phyloP scores from a whole-genome alignment of 2,888 invertebrate genomes.

The Callyntrura sp. region DNA sequence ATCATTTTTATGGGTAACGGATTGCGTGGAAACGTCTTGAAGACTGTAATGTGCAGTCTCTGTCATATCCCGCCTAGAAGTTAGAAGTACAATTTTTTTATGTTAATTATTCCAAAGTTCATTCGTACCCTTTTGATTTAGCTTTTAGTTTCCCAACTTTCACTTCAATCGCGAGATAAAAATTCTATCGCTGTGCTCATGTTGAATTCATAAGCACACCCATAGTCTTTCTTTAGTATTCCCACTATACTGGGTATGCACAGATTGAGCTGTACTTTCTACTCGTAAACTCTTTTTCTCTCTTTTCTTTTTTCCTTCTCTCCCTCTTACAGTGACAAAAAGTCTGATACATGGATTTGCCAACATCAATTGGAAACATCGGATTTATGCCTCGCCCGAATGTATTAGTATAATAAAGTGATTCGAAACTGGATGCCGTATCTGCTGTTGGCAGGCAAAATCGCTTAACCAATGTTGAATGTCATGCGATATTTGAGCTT shows the following conservation, averaged over 20 bases:
- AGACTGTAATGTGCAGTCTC: neutral
- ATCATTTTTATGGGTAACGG: neutral
- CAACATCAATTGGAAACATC: constrained; percentile 38
- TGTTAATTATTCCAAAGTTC: constrained; percentile 30
- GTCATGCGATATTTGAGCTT: neutral
- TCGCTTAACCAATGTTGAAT: constrained; percentile 41
- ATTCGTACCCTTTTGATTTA: constrained; percentile 37
- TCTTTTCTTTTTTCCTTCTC: no score
- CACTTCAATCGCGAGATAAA: neutral
- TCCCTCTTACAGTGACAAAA: constrained; percentile 19
- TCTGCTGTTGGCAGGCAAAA: constrained; percentile 51
- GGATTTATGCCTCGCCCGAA: constrained; percentile 31
- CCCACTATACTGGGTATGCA: neutral
- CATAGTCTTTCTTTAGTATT: no score
- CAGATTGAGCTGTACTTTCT: neutral
- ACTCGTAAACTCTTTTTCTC: neutral
- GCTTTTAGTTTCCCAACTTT: constrained; percentile 18
- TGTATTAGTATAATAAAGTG: constrained; percentile 36
- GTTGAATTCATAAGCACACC: constrained; percentile 37
- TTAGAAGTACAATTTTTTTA: constrained; percentile 12
- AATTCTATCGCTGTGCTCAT: constrained; percentile 4
- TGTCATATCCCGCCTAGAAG: neutral
- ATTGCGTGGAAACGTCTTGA: neutral
- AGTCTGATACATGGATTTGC: constrained; percentile 10
- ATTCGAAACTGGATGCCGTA: constrained; percentile 28